phyloP scores from a whole-genome alignment of 2,888 invertebrate species.

The Macroteleia sp. region DNA sequence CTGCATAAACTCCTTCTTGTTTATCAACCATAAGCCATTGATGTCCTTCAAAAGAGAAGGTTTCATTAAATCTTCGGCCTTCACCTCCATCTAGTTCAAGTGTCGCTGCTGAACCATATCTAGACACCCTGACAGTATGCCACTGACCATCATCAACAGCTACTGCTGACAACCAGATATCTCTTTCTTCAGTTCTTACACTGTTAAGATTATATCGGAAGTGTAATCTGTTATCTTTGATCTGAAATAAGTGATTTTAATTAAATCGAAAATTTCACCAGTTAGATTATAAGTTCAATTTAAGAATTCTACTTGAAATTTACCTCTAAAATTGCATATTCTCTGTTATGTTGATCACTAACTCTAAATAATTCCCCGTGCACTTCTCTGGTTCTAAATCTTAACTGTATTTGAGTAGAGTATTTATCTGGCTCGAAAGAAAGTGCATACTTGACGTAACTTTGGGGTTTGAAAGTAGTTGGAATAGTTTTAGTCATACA shows the following conservation, averaged over 20 bases:
- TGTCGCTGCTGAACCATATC: slow-evolving; percentile 96
- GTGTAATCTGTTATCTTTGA: slow-evolving; percentile 94
- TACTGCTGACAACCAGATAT: slow-evolving; percentile 95
- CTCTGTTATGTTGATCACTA: slow-evolving; percentile 96
- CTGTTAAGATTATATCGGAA: slow-evolving; percentile 97
- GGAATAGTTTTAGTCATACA: slow-evolving; percentile 94
- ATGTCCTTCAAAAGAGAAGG: slow-evolving; percentile 94
- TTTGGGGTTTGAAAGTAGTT: slow-evolving; percentile 96
- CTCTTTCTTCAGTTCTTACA: slow-evolving; percentile 93
- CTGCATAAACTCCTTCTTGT: slow-evolving; percentile 97
- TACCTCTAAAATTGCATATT: slow-evolving; percentile 94
- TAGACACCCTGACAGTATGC: slow-evolving; percentile 96
- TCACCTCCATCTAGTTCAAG: slow-evolving; percentile 97
- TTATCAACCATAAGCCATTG: slow-evolving; percentile 96
- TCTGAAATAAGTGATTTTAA: too few relatives aligned
- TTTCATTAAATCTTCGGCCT: slow-evolving; percentile 96
- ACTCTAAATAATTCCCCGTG: slow-evolving; percentile 97
- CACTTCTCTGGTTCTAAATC: slow-evolving; percentile 96
- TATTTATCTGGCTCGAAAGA: slow-evolving; percentile 97
- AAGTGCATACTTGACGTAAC: slow-evolving; percentile 98
- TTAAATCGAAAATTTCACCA: too few relatives aligned
- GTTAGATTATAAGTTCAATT: too few relatives aligned
- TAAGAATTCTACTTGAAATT: slow-evolving; percentile 30
- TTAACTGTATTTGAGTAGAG: slow-evolving; percentile 95
- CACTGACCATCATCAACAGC: slow-evolving; percentile 98